These are phyloP conservation scores for Aegypius monachus DNA, from an alignment of 2,113 vertebrate genomes.

Conservation along the genomic window DNA sequence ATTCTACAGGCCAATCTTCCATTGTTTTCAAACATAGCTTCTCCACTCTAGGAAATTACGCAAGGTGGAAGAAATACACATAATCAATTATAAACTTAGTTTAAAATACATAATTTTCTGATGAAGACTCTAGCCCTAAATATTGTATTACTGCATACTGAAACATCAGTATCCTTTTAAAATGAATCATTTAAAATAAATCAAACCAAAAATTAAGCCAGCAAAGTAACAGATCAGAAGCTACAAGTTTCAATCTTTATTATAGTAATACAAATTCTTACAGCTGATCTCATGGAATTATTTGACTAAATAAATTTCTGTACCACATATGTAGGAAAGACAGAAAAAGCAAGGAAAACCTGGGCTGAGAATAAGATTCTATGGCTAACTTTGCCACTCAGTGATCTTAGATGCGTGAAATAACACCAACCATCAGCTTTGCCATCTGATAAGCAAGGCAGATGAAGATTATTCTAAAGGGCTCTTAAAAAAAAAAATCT, in stretches of 20 bases:
- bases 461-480: neutral
- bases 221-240: neutral
- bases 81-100: neutral
- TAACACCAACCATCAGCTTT: neutral
- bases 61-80: neutral
- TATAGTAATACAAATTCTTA: neutral
- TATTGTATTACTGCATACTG: neutral
- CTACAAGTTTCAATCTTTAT: neutral
- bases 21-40: neutral
- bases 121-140: neutral
- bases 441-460: neutral
- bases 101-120: neutral
- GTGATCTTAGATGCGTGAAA: neutral
- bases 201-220: neutral
- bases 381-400: neutral
- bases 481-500: neutral
- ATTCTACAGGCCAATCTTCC: neutral
- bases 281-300: neutral
- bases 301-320: neutral
- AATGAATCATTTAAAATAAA: neutral
- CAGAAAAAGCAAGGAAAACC: neutral
- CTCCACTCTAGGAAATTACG: neutral
- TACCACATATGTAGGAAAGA: neutral
- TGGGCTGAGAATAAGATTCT: neutral
- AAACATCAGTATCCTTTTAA: neutral